Conservation (phyloP, 2,888 invertebrate species). For the Anorthoa munda region DNA sequence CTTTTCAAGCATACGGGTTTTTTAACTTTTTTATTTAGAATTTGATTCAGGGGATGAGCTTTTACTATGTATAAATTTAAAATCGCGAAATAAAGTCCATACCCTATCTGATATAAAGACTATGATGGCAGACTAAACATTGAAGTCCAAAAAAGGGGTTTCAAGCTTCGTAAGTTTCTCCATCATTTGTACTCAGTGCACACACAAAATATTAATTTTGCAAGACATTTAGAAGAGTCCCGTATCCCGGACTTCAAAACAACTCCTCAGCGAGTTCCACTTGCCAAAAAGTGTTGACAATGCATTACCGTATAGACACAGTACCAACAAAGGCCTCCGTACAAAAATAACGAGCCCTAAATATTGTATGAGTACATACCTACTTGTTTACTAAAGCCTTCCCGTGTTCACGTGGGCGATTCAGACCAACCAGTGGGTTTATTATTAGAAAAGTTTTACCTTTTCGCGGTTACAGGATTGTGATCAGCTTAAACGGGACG, state of each 20-base stretch:
- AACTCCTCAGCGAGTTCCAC: constrained; percentile 43
- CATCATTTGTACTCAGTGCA: not conserved
- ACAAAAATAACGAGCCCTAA: constrained; percentile 74
- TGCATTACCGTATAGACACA: constrained; percentile 62
- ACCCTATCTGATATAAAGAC: no score
- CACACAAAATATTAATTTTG: constrained; percentile 23
- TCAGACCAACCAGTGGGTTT: constrained; percentile 61
- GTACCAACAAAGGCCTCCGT: constrained; percentile 55
- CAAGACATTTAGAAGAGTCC: constrained; percentile 12
- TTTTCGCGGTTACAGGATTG: constrained; percentile 71
- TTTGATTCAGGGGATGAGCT: no score
- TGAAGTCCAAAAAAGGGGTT: not conserved
- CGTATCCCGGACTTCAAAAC: constrained; percentile 29
- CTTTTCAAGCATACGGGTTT: no score
- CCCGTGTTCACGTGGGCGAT: constrained; percentile 60
- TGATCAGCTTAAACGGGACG: constrained; percentile 69
- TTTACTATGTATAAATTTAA: no score
- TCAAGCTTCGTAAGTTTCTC: not conserved
- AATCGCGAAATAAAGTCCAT: no score
- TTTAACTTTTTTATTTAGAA: no score
- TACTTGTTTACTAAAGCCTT: constrained; percentile 69
- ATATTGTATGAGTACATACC: constrained; percentile 73
- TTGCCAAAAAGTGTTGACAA: constrained; percentile 67
- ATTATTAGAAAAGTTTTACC: constrained; percentile 80
- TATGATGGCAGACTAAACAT: not conserved